Percentiles rank a stretch among this genome's conserved stretches.
Conservation (phyloP, 2,888 invertebrate genomes). For the Dolichopus griseipennis region DNA sequence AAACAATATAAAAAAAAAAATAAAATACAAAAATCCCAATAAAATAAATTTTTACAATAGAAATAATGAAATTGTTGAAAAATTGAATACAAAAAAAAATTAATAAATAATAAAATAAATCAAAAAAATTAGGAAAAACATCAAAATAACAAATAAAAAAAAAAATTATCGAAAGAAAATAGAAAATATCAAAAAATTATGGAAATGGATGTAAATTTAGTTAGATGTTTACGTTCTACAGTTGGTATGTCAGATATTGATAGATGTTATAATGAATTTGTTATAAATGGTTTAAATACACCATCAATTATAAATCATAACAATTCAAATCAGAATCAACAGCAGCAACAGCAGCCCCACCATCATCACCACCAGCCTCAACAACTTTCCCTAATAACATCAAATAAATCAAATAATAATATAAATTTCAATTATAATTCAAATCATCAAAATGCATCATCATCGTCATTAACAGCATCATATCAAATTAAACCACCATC, state of each 20-base stretch:
- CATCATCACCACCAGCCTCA: too few species aligned
- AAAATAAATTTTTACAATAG: not conserved
- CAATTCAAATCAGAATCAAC: constrained; percentile 19
- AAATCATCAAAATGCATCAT: too few species aligned
- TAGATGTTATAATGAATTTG: constrained; percentile 25
- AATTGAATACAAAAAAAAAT: not conserved
- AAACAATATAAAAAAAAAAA: not conserved
- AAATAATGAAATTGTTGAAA: not conserved
- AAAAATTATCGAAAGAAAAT: not conserved
- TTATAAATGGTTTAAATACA: not conserved
- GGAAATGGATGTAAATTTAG: constrained; percentile 43
- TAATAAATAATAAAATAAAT: too few species aligned
- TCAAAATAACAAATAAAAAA: not conserved
- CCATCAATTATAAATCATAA: constrained; percentile 13
- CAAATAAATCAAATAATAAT: too few species aligned
- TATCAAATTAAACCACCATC: not conserved
- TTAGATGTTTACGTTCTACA: constrained; percentile 32
- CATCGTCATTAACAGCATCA: not conserved
- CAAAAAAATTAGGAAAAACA: not conserved
- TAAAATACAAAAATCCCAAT: not conserved
- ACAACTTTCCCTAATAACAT: too few species aligned
- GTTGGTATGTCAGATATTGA: constrained; percentile 36
- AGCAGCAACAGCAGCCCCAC: constrained; percentile 22
- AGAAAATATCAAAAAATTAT: constrained; percentile 21
- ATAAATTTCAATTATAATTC: too few species aligned